A percentile compares a stretch with the other conserved stretches of the same genome.
These are phyloP conservation scores for Platyscapa corneri DNA, from an alignment of 1,140 invertebrate genomes.

Conservation along the genomic window DNA sequence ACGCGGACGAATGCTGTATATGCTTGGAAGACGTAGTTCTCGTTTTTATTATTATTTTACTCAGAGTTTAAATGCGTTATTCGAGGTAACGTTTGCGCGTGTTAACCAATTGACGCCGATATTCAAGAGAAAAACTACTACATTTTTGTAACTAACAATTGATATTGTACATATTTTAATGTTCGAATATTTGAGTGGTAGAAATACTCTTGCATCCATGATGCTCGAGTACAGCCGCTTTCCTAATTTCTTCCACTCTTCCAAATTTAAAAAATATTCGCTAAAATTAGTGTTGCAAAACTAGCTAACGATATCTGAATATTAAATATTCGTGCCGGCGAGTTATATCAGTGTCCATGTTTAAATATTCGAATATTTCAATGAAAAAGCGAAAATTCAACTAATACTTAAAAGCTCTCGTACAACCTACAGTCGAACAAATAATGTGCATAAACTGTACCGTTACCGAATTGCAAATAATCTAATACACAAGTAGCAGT, in stretches of 20 bases:
- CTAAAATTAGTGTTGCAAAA: neutral
- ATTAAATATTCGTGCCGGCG: slow-evolving; percentile 27
- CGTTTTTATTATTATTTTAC: neutral
- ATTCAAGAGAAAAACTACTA: neutral
- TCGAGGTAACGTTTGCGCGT: neutral
- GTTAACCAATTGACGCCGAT: neutral
- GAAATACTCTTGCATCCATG: slow-evolving; percentile 28
- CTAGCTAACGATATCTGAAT: neutral
- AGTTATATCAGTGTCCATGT: slow-evolving; percentile 1
- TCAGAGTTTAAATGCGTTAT: neutral
- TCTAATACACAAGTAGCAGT: neutral
- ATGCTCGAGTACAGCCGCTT: slow-evolving; percentile 25
- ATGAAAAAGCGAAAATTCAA: slow-evolving; percentile 7
- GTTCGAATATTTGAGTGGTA: slow-evolving; percentile 40
- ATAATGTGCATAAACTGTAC: neutral
- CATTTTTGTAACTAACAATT: slow-evolving; percentile 17
- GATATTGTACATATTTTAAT: slow-evolving; percentile 36
- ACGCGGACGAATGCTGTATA: neutral
- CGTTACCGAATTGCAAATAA: neutral
- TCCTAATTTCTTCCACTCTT: slow-evolving; percentile 43
- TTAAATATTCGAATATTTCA: slow-evolving; percentile 39
- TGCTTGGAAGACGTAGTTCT: neutral
- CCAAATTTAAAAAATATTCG: slow-evolving; percentile 18
- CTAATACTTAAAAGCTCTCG: slow-evolving; percentile 5
- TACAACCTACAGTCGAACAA: neutral